Evolutionary conservation across 2,113 vertebrate genomes (phyloP).

Genomic region (Papio anubis): DNA sequence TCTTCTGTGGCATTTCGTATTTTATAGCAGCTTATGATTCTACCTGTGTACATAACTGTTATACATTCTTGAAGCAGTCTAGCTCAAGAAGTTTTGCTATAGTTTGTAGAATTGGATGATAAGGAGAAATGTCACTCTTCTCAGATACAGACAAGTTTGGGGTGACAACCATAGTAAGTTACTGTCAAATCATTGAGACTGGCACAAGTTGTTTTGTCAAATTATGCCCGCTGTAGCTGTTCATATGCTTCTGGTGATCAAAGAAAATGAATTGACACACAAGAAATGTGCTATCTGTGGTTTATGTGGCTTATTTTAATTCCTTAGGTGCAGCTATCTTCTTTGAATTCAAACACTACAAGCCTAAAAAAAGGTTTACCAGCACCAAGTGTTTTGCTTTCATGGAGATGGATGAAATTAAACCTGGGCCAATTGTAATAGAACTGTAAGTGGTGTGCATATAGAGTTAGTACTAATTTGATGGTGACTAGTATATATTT

Average conservation of each 20-base stretch:
- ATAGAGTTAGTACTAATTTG: rapidly evolving
- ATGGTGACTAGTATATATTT: not conserved
- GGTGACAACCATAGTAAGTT: not conserved
- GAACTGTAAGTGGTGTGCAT: conserved; percentile 92
- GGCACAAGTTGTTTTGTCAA: not conserved
- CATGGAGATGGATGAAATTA: conserved; percentile 99
- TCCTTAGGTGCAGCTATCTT: conserved; percentile 95
- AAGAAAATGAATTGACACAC: not conserved
- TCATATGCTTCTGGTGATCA: not conserved
- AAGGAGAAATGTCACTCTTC: not conserved
- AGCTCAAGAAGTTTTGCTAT: not conserved
- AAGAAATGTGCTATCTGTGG: not conserved
- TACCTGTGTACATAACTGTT: not conserved
- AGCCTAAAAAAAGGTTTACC: conserved; percentile 98
- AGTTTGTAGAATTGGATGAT: not conserved
- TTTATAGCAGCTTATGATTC: not conserved
- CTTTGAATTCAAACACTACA: conserved; percentile 99
- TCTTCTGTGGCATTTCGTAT: not conserved
- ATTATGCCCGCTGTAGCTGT: not conserved
- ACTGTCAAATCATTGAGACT: not conserved
- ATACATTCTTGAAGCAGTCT: not conserved
- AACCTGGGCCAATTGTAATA: conserved; percentile 94
- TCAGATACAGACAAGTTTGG: not conserved
- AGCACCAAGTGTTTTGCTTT: conserved; percentile 99
- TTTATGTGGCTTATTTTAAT: not conserved